Evolutionary conservation across 2,113 vertebrate species (phyloP).

Genomic region (Hucho hucho): DNA sequence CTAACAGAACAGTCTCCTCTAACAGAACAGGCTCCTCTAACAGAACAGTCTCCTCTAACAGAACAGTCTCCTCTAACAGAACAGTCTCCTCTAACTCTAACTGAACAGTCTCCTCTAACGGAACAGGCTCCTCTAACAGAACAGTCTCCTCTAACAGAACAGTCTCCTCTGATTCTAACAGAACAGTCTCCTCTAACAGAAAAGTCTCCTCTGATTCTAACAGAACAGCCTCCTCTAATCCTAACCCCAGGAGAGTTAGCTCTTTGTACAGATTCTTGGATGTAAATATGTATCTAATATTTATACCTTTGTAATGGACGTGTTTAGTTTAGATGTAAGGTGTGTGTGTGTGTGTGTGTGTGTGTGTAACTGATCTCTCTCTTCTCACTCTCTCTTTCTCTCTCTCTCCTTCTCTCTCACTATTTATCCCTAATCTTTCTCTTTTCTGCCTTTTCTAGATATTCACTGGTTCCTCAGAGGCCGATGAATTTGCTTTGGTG

Average conservation of each 20-base stretch:
- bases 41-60: conserved; percentile 83
- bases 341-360: conserved; percentile 79
- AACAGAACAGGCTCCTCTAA: conserved; percentile 37
- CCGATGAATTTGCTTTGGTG: conserved; percentile 67
- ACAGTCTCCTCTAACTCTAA: conserved; percentile 63
- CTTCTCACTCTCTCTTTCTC: too few relatives aligned
- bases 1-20: too few relatives aligned
- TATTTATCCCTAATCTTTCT: conserved; percentile 12
- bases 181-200: too few relatives aligned
- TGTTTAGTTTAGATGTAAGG: conserved; percentile 70
- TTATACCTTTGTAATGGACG: conserved; percentile 90
- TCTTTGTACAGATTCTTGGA: conserved; percentile 95
- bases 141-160: too few relatives aligned
- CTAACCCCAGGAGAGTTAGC: conserved; percentile 64
- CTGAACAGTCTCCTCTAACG: too few relatives aligned
- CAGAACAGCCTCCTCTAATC: conserved; percentile 84
- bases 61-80: too few relatives aligned
- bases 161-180: too few relatives aligned
- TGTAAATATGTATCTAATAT: conserved; percentile 99
- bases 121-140: too few relatives aligned
- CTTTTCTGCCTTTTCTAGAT: conserved; percentile 71
- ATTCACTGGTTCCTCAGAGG: conserved; percentile 56
- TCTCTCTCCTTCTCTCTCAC: conserved; percentile 13
- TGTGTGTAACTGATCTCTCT: conserved; percentile 73
- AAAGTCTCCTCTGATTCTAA: conserved; percentile 61